Evolutionary conservation across 2,113 vertebrate genomes (phyloP).

Genomic region (Probosciger aterrimus): DNA sequence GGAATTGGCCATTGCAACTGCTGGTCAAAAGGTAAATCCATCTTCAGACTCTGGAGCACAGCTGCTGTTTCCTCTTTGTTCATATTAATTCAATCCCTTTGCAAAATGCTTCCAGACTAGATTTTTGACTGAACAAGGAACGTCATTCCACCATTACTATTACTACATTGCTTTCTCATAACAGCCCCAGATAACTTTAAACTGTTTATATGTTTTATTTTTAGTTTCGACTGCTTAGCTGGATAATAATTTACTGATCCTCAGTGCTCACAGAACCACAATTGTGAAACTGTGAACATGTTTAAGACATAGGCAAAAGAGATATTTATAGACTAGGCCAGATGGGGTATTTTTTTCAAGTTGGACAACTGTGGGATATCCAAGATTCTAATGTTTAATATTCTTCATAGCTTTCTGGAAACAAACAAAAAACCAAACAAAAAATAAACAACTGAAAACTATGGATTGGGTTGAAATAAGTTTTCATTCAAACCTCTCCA

Average conservation of each 20-base stretch:
- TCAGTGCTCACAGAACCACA: neutral
- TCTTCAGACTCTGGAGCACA: neutral
- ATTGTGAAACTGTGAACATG: neutral
- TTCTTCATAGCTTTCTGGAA: neutral
- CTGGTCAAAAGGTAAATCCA: neutral
- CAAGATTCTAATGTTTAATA: neutral
- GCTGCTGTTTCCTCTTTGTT: neutral
- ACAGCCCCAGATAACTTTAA: neutral
- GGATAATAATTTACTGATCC: neutral
- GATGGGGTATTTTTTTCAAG: neutral
- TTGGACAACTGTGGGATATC: neutral
- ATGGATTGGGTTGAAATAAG: neutral
- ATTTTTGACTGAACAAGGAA: neutral
- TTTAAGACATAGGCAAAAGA: neutral
- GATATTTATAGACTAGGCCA: neutral
- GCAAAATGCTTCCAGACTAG: neutral
- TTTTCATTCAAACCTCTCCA: neutral
- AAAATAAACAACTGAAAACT: neutral
- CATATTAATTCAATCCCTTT: neutral
- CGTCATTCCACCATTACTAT: neutral
- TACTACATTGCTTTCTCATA: neutral
- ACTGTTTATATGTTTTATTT: neutral
- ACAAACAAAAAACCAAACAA: fast-evolving
- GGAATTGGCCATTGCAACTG: neutral
- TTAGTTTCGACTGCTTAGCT: neutral